These are phyloP conservation scores for Pheosia gnoma DNA, from an alignment of 2,888 invertebrate genomes.

Conservation along the genomic window DNA sequence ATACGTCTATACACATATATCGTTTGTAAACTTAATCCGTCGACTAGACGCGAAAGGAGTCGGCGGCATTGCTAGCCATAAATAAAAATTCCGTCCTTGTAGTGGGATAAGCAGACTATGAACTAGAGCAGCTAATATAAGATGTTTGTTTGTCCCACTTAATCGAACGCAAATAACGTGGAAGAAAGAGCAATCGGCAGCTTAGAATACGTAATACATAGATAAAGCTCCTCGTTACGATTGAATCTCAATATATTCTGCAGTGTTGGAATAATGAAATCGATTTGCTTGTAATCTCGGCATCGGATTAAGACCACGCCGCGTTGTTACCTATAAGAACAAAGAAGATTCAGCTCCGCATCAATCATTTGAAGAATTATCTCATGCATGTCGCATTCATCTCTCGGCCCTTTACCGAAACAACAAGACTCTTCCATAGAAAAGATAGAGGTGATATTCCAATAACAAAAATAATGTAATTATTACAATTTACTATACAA, in stretches of 20 bases:
- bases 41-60: too few species aligned
- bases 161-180: constrained; percentile 64
- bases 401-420: constrained; percentile 29
- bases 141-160: constrained; percentile 43
- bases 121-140: neutral
- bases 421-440: constrained; percentile 19
- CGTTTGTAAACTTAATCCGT: too few species aligned
- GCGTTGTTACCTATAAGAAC: constrained; percentile 59
- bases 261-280: constrained; percentile 57
- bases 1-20: too few species aligned
- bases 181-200: constrained; percentile 57
- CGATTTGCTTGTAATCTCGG: constrained; percentile 66
- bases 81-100: neutral
- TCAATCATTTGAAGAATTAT: constrained; percentile 39
- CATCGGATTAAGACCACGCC: constrained; percentile 49
- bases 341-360: constrained; percentile 42
- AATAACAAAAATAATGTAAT: constrained; percentile 25
- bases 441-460: constrained; percentile 23
- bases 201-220: constrained; percentile 55
- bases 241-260: constrained; percentile 56
- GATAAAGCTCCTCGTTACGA: constrained; percentile 55
- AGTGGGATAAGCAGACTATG: neutral
- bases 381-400: constrained; percentile 30
- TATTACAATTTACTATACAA: constrained; percentile 34
- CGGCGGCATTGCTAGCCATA: too few species aligned